A percentile compares a stretch with the other conserved stretches of the same genome.
Conservation (phyloP, 2,797 vertebrate genomes). For the Mormyrus proboscirostris region DNA sequence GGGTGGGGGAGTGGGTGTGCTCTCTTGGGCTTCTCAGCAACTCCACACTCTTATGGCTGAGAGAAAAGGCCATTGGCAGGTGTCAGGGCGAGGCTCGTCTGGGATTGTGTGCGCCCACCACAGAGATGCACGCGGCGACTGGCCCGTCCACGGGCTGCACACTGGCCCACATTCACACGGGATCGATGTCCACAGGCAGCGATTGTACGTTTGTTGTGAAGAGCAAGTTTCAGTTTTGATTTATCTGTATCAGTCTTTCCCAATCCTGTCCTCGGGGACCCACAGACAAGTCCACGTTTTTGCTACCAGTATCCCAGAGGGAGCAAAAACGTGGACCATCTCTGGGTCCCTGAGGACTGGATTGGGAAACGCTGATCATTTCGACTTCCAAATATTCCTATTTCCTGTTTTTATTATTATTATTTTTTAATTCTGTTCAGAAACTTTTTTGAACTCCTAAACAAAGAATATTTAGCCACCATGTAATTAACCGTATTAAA, state of each 20-base stretch:
- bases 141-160: neutral
- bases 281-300: neutral
- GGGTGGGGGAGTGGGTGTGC: neutral
- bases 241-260: neutral
- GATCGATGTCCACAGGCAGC: neutral
- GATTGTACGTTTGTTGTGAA: neutral
- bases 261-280: neutral
- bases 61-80: slow-evolving; percentile 25
- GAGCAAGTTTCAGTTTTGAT: neutral
- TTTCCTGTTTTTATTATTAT: neutral
- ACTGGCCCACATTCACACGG: neutral
- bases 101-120: neutral
- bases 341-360: neutral
- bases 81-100: slow-evolving; percentile 13
- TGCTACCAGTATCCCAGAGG: neutral
- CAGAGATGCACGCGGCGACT: neutral
- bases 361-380: neutral
- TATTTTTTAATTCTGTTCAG: neutral
- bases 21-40: neutral
- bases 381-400: neutral
- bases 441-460: neutral
- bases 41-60: slow-evolving; percentile 3
- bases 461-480: neutral
- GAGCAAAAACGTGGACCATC: neutral
- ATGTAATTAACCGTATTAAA: neutral